Conservation (phyloP, 2,797 vertebrate genomes). For the Anolis apletophallus region DNA sequence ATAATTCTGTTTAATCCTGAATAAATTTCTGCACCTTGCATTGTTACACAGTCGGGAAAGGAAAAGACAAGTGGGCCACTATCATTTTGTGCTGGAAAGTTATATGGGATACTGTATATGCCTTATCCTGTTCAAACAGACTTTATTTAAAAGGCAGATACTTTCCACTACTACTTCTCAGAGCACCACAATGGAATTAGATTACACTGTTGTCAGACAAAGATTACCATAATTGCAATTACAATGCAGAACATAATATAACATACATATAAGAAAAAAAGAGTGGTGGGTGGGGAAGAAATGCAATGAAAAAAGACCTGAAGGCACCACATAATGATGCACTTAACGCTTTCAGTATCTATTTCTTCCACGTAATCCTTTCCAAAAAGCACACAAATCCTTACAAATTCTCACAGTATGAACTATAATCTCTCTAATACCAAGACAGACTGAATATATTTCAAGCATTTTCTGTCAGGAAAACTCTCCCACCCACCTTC, state of each 20-base stretch:
- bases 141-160: background rate
- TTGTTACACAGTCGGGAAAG: background rate
- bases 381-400: conserved; percentile 67
- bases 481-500: conserved; percentile 1
- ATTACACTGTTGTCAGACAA: conserved; percentile 43
- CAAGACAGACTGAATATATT: conserved; percentile 51
- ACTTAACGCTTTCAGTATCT: conserved; percentile 59
- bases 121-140: background rate
- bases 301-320: conserved; percentile 35
- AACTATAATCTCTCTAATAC: conserved; percentile 71
- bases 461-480: conserved; percentile 58
- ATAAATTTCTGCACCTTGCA: background rate
- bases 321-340: conserved; percentile 38
- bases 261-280: conserved; percentile 32
- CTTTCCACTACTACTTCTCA: background rate
- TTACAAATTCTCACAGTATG: conserved; percentile 70
- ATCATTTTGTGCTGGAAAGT: background rate
- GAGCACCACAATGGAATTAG: conserved; percentile 6
- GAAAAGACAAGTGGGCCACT: background rate
- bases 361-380: conserved; percentile 66
- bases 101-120: background rate
- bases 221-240: conserved; percentile 40
- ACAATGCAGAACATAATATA: conserved; percentile 38
- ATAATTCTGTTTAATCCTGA: background rate
- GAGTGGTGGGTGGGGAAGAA: conserved; percentile 47